These are phyloP conservation scores for Pygmarrhopalites habei DNA, from an alignment of 1,140 invertebrate genomes.

Conservation along the genomic window DNA sequence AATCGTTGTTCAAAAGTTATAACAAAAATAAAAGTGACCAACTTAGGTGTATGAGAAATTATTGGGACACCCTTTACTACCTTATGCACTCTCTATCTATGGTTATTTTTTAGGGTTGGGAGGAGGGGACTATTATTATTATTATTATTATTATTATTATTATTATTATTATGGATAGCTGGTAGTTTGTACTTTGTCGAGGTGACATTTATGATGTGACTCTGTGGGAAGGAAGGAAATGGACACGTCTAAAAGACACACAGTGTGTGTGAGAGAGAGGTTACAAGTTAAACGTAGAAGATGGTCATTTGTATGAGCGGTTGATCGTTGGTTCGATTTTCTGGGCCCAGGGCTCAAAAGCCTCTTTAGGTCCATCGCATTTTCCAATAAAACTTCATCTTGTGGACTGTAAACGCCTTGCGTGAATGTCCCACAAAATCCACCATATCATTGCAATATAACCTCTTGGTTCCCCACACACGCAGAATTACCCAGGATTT, in stretches of 20 bases:
- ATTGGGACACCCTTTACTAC: no score
- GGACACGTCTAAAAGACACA: no score
- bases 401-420: constrained; percentile 32
- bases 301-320: constrained; percentile 38
- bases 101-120: no score
- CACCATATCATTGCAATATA: constrained; percentile 15
- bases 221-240: no score
- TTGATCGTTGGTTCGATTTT: constrained; percentile 37
- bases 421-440: constrained; percentile 34
- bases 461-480: constrained; percentile 1
- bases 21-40: no score
- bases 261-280: no score
- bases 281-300: constrained; percentile 10
- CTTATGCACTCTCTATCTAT: no score
- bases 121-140: no score
- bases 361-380: constrained; percentile 35
- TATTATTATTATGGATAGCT: no score
- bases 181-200: not conserved
- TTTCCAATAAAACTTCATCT: constrained; percentile 41
- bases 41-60: no score
- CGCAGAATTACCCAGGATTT: not conserved
- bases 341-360: constrained; percentile 24
- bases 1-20: no score
- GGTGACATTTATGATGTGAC: constrained; percentile 1
- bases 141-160: no score